Evolutionary conservation across 2,797 vertebrate genomes (phyloP), one percentile per base, ranked within the genome.

Genomic region (Spheniscus humboldti): DNA sequence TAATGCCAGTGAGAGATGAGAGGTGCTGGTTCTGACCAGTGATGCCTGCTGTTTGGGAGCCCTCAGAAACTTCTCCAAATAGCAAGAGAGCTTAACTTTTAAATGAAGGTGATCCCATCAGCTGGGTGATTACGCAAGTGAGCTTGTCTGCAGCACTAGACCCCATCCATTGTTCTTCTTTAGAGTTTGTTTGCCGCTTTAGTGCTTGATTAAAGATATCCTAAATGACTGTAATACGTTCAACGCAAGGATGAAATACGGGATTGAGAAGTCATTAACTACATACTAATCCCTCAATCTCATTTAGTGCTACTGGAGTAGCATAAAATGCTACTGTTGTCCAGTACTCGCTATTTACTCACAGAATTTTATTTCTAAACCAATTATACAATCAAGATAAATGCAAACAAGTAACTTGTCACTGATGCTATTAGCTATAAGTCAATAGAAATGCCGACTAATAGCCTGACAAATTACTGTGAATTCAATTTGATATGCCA

Each of bases 201-300:
- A 43, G 53, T 3, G 11, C 86, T 37, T 5, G 37, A 77, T 88
- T 27, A 68, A 63, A 77, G 81, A 55, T 1, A 60, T 10, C 63
- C 84, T 18, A 16, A 37, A 62, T 1, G 10, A 35, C 63, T 9
- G 48, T 7, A 35, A 33, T 6, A 56, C 18, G 5, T 39, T 41
- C 60, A 52, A 35, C 0, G 2, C 11, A 0, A 2, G 81, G 80
- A 52, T 57, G 41, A 71, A 50, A 71, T 0, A 10, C 0, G 0
- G 89, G 75, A 83, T 3, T 47, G 48, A 89, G 81, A 63, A 94
- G 47, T 92, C 90, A 74, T 88, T 92, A 91, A 80, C 62, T 11
- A 9, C 74, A 18, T 2, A 4, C 78, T 90, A 90, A 95, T 92
- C 94, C 90, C 59, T 84, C 92, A 50, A 90, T 78, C 94, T 48